Evolutionary conservation across 37 sponge, comb jelly and placozoan genomes (phyloP).

Genomic region (Ephydatia muelleri): DNA sequence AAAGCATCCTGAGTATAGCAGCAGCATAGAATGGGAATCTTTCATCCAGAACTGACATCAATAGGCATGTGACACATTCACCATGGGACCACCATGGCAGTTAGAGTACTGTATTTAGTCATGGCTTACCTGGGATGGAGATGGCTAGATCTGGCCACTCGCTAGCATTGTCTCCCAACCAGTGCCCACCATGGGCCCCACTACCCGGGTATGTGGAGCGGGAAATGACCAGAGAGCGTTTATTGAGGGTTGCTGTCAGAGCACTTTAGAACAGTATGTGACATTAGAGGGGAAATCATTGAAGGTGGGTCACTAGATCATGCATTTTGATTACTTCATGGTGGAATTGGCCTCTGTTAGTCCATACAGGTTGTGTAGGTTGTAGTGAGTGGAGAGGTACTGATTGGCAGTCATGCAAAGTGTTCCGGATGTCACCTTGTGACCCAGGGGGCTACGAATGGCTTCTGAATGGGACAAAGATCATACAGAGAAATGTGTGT

Average conservation of each 20-base stretch:
- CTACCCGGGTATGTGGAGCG: constrained; percentile 71
- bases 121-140: constrained; percentile 68
- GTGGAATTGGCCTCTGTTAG: constrained; percentile 72
- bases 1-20: too few species aligned
- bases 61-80: too few species aligned
- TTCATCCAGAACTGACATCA: too few species aligned
- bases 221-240: constrained; percentile 64
- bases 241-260: constrained; percentile 21
- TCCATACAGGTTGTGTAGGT: constrained; percentile 90
- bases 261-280: constrained; percentile 13
- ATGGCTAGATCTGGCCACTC: constrained; percentile 57
- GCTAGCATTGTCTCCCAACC: constrained; percentile 83
- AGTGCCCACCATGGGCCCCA: constrained; percentile 68
- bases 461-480: constrained; percentile 32
- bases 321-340: constrained; percentile 21
- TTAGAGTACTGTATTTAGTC: too few species aligned
- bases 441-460: too few species aligned
- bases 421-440: constrained; percentile 13
- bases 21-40: too few species aligned
- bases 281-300: not conserved
- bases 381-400: constrained; percentile 56
- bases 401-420: constrained; percentile 77
- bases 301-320: not conserved
- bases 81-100: too few species aligned
- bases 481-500: not conserved